phyloP scores from a whole-genome alignment of 1,140 invertebrate species.

The Thaumatotibia leucotreta region DNA sequence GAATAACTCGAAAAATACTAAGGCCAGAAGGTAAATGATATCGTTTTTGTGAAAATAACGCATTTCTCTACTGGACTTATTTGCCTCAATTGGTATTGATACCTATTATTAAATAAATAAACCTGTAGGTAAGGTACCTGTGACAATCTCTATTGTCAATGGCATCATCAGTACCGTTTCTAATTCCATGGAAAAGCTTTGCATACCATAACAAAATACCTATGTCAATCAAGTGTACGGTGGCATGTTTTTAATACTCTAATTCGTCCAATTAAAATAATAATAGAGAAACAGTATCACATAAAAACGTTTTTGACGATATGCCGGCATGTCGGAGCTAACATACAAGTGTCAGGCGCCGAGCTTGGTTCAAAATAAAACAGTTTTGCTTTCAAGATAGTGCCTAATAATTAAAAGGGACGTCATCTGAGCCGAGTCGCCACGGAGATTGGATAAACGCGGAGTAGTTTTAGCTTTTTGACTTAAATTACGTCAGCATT shows the following conservation, averaged over 20 bases:
- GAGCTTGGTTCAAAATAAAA: slow-evolving; percentile 1
- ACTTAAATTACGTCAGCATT: no score
- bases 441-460: not conserved
- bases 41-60: no score
- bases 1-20: no score
- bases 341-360: not conserved
- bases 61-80: no score
- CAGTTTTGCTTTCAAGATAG: slow-evolving; percentile 12
- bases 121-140: no score
- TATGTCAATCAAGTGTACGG: slow-evolving; percentile 4
- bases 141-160: no score
- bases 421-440: not conserved
- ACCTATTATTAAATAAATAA: no score
- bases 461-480: no score
- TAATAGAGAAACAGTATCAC: not conserved
- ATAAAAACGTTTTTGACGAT: not conserved
- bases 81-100: no score
- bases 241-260: slow-evolving; percentile 5
- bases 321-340: not conserved
- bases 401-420: slow-evolving; percentile 13
- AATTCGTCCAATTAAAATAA: slow-evolving; percentile 12
- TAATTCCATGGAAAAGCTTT: not conserved
- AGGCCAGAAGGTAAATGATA: no score
- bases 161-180: not conserved
- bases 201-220: not conserved